Evolutionary conservation across 2,113 vertebrate genomes (phyloP).

Genomic region (Pseudopipra pipra): DNA sequence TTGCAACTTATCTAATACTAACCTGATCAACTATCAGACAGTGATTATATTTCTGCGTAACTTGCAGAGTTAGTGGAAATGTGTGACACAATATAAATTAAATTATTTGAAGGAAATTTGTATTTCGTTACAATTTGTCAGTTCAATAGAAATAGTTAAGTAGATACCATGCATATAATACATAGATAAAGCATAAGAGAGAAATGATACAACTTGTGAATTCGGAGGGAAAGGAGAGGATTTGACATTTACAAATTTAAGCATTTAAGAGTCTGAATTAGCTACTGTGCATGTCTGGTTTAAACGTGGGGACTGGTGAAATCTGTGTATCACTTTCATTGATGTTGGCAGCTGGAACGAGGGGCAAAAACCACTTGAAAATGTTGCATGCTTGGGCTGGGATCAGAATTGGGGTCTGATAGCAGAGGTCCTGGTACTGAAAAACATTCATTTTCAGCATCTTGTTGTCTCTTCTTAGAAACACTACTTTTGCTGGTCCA

Average conservation of each 20-base stretch:
- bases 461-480: background rate
- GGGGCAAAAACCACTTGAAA: fast-evolving
- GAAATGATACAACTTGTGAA: background rate
- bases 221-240: background rate
- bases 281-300: background rate
- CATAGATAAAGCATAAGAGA: background rate
- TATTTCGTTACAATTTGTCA: background rate
- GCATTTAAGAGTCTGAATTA: background rate
- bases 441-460: background rate
- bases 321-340: background rate
- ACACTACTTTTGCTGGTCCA: background rate
- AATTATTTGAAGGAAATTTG: background rate
- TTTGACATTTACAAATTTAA: background rate
- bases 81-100: background rate
- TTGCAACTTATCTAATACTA: background rate
- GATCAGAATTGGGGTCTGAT: background rate
- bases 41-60: background rate
- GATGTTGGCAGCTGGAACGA: background rate
- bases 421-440: background rate
- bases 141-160: background rate
- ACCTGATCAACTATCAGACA: background rate
- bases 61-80: background rate
- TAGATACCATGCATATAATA: background rate
- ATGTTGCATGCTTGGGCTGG: background rate
- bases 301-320: background rate